A percentile compares a stretch with the other conserved stretches of the same genome.
phyloP scores from a whole-genome alignment of 2,888 invertebrate genomes.

The Ophion obscuratus region DNA sequence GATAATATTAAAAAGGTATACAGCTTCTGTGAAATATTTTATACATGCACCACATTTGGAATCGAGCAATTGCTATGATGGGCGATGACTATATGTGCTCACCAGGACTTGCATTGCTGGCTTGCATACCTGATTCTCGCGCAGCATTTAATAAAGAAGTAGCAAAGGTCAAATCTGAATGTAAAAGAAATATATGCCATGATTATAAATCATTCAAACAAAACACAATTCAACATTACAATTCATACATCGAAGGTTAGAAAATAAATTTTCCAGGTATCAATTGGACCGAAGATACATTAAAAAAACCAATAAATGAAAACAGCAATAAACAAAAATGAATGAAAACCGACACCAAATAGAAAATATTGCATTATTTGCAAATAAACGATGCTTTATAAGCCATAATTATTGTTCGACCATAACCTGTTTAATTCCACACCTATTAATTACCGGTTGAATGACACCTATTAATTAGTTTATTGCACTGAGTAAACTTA shows the following conservation, averaged over 20 bases:
- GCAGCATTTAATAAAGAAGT: constrained; percentile 6
- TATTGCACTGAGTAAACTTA: not conserved
- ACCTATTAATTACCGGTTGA: constrained; percentile 12
- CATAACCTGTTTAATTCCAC: constrained; percentile 11
- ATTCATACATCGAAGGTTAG: not conserved
- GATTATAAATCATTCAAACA: not conserved
- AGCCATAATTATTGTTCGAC: constrained; percentile 11
- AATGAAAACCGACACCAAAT: constrained; percentile 4
- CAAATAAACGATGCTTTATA: constrained; percentile 2
- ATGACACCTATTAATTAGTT: constrained; percentile 1
- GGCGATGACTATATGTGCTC: not conserved
- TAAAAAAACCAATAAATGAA: constrained; percentile 11
- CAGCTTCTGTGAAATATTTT: not conserved
- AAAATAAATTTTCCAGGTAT: constrained; percentile 15
- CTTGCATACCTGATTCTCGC: not conserved
- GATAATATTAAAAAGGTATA: constrained; percentile 2
- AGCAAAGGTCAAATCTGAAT: constrained; percentile 12
- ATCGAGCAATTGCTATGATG: not conserved
- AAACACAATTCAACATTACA: not conserved
- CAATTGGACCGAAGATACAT: constrained; percentile 13
- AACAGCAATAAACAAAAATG: constrained; percentile 23
- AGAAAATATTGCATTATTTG: constrained; percentile 14
- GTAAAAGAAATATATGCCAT: not conserved
- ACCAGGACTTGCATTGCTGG: not conserved
- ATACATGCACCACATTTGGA: not conserved